Percentiles rank a stretch among this genome's conserved stretches.
Conservation (phyloP, 2,113 vertebrate species). For the Caracal caracal region DNA sequence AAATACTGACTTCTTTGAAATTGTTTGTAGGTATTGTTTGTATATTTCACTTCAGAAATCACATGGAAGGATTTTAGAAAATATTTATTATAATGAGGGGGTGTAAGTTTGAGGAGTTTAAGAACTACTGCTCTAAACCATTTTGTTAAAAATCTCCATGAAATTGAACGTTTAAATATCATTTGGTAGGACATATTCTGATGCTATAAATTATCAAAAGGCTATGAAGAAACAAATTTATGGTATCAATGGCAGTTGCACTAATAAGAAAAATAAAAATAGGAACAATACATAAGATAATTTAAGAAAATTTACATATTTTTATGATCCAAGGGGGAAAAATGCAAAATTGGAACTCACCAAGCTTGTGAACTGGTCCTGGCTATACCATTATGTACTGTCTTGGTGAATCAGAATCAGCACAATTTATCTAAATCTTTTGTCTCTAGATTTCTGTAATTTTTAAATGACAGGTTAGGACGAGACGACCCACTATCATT, state of each 20-base stretch:
- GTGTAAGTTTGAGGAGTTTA: background rate
- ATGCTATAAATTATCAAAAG: slow-evolving; percentile 1
- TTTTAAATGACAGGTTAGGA: slow-evolving; percentile 25
- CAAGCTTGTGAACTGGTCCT: background rate
- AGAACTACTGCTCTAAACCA: background rate
- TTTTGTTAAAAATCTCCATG: background rate
- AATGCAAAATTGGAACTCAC: background rate
- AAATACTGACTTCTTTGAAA: background rate
- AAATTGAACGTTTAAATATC: background rate
- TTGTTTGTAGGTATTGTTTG: background rate
- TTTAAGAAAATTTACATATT: background rate
- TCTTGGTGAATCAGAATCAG: slow-evolving; percentile 13
- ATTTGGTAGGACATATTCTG: background rate
- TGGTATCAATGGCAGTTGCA: background rate
- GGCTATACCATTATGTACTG: background rate
- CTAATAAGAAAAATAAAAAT: slow-evolving; percentile 2
- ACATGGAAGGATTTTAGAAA: background rate
- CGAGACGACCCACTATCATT: background rate
- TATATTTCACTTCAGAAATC: slow-evolving; percentile 7
- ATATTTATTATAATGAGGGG: background rate
- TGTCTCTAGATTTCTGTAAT: background rate
- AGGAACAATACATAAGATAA: background rate
- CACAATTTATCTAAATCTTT: slow-evolving; percentile 10
- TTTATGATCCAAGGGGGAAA: background rate
- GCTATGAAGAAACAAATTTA: background rate